phyloP scores from a whole-genome alignment of 92 coral and sea anemone genomes.

The Zoanthus solanderi region DNA sequence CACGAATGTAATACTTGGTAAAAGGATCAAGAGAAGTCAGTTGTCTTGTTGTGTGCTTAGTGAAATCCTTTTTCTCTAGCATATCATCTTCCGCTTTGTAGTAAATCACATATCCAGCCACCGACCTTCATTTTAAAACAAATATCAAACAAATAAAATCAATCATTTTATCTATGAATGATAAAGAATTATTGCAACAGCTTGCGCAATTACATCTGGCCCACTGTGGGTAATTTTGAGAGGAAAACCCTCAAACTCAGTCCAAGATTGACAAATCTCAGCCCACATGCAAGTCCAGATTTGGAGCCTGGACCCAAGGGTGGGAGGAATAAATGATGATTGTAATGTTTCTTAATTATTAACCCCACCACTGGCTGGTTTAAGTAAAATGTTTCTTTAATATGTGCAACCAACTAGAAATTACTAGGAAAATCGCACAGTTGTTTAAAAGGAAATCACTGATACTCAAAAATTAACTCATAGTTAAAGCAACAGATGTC shows the following conservation, averaged over 20 bases:
- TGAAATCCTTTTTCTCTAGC: slow-evolving; percentile 16
- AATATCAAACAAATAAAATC: background rate
- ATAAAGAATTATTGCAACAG: no score
- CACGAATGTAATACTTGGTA: slow-evolving; percentile 28
- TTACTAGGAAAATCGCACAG: background rate
- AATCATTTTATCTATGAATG: background rate
- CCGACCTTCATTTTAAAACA: slow-evolving; percentile 11
- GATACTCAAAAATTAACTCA: background rate
- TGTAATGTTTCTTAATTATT: no score
- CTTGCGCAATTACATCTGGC: no score
- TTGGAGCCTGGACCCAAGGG: no score
- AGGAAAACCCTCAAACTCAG: no score
- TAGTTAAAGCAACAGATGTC: background rate
- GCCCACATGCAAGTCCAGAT: no score
- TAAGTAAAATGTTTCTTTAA: background rate
- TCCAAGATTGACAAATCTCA: no score
- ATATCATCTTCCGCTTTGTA: slow-evolving; percentile 27
- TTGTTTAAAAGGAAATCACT: background rate
- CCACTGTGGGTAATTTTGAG: no score
- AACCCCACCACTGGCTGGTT: no score
- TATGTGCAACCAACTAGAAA: background rate
- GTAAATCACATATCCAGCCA: slow-evolving; percentile 20
- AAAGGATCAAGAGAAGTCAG: slow-evolving; percentile 30
- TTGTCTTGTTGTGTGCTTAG: slow-evolving; percentile 26
- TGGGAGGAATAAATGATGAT: no score